Evolutionary conservation across 2,888 invertebrate genomes (phyloP).

Genomic region (Hyalella azteca): DNA sequence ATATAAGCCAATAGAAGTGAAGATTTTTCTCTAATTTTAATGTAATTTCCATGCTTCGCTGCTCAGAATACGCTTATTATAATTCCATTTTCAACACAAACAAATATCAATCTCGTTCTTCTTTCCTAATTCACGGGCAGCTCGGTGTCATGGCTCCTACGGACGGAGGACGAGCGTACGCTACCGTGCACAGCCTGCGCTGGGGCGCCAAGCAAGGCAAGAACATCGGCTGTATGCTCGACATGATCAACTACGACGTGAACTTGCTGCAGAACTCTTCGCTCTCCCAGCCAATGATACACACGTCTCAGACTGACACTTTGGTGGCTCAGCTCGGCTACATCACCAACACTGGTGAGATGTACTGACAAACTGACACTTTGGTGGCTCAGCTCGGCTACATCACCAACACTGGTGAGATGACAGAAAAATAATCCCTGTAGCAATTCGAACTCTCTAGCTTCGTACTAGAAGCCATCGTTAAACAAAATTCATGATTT

Average conservation of each 20-base stretch:
- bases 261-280: constrained; percentile 50
- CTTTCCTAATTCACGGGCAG: constrained; percentile 31
- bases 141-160: constrained; percentile 46
- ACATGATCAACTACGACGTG: constrained; percentile 35
- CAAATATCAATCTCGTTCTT: no score
- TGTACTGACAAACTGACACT: constrained; percentile 51
- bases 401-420: constrained; percentile 54
- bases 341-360: constrained; percentile 54
- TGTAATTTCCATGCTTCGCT: no score
- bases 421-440: neutral
- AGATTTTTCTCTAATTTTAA: no score
- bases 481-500: neutral
- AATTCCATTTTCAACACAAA: no score
- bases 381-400: constrained; percentile 32
- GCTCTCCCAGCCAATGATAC: constrained; percentile 40
- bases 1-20: no score
- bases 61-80: no score
- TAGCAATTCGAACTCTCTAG: neutral
- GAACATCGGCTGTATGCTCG: constrained; percentile 48
- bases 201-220: constrained; percentile 39
- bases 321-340: constrained; percentile 32
- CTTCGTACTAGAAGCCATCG: neutral
- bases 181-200: constrained; percentile 51
- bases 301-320: constrained; percentile 51
- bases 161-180: constrained; percentile 44